Evolutionary conservation across 2,888 invertebrate genomes (phyloP), one percentile per base, ranked within the genome.

Genomic region (Cataglyphis livida): DNA sequence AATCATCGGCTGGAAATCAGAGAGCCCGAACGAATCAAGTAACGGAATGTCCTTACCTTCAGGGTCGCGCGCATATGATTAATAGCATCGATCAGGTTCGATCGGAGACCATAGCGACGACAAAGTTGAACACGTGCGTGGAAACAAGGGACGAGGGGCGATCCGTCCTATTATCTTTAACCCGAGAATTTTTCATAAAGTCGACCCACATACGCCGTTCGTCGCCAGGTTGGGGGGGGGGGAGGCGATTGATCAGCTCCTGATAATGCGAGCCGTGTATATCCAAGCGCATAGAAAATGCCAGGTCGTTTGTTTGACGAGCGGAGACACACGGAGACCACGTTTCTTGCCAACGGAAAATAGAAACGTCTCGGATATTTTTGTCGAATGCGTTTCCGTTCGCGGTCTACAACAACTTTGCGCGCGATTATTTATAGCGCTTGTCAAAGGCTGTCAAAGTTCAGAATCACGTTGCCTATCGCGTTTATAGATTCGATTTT

Each of bases 151-250:
- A 35, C 81, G 76, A 85, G 85, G 84, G 81, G 78, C 62, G 38
- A 68, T 64, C 64, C 38, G 51, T 25, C 21, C n/a, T 28, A 57
- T 71, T 88, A 85, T 88, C 83, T 85, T 48, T 62, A 68, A 82
- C 65, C 71, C 48, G 59, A 73, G 75, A 48, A 85, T 87, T 84
- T 82, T 85, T 86, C 51, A 78, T 76, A 73, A 76, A 68, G 71
- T 57, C 85, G 83, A 87, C 87, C 87, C 62, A 76, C 75, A 84
- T 88, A 79, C 6, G 3, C 38, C 44, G 28, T 32, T 59, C 59
- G 54, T 68, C 68, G 68, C 70, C 65, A 62, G 76, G 51, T 74
- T 54, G 57, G 28, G 21, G 75, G 66, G 21, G 66, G 66, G 21
- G 21, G 21, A 21, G 21, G 35, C 32, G 48, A 57, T 70, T 78